These are phyloP conservation scores for Panulirus ornatus DNA, from an alignment of 1,140 invertebrate species.

Conservation along the genomic window DNA sequence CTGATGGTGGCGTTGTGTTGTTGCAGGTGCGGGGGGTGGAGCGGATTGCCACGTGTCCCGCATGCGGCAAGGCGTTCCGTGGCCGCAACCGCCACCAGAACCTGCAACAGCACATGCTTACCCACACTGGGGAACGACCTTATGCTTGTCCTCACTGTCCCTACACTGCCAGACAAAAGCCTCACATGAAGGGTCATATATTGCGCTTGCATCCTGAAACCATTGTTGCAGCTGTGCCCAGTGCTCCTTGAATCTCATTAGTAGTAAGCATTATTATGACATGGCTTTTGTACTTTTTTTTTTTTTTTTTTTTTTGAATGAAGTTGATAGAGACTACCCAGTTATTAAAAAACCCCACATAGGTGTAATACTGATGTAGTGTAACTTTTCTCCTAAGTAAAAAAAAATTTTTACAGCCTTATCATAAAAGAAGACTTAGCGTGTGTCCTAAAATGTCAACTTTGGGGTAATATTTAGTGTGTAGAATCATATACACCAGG, in stretches of 20 bases:
- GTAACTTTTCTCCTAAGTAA: no score
- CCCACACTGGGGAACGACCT: conserved; percentile 74
- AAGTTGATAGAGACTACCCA: no score
- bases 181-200: conserved; percentile 75
- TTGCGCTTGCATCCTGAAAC: conserved; percentile 57
- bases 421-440: no score
- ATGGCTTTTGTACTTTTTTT: no score
- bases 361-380: no score
- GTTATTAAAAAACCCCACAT: no score
- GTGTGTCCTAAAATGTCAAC: no score
- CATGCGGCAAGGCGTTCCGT: conserved; percentile 65
- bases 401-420: no score
- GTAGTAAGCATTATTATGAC: not conserved
- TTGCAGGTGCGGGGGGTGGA: conserved; percentile 64
- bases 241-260: conserved; percentile 1
- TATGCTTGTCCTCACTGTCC: conserved; percentile 79
- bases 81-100: conserved; percentile 73
- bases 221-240: not conserved
- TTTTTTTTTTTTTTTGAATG: no score
- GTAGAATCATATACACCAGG: no score
- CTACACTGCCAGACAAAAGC: conserved; percentile 74
- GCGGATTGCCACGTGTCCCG: conserved; percentile 60
- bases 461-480: no score
- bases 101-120: conserved; percentile 79
- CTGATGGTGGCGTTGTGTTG: conserved; percentile 68